phyloP scores from a whole-genome alignment of 1,140 invertebrate species.

The Ceratosolen fusciceps region DNA sequence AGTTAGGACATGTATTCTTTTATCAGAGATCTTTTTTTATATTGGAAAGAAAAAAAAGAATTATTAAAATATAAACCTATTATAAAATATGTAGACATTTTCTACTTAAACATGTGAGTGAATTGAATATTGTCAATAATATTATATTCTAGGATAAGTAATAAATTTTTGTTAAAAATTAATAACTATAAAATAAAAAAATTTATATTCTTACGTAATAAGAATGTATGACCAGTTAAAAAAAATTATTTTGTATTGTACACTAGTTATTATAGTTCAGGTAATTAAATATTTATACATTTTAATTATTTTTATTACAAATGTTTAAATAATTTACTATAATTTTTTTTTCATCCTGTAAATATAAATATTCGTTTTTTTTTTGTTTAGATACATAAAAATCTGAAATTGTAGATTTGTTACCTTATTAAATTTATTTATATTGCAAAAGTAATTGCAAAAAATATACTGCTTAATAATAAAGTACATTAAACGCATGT shows the following conservation, averaged over 20 bases:
- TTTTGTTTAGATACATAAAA: constrained; percentile 51
- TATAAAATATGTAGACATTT: no score
- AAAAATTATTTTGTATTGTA: constrained; percentile 59
- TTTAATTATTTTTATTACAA: constrained; percentile 59
- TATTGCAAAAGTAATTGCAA: neutral
- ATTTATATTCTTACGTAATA: no score
- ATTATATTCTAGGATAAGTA: no score
- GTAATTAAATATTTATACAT: constrained; percentile 62
- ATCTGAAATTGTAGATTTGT: no score
- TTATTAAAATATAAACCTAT: no score
- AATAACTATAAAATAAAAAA: constrained; percentile 56
- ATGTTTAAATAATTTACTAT: no score
- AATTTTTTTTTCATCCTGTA: constrained; percentile 70
- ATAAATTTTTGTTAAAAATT: constrained; percentile 52
- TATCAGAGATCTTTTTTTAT: no score
- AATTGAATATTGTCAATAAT: no score
- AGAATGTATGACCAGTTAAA: no score
- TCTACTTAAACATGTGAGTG: no score
- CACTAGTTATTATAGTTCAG: constrained; percentile 55
- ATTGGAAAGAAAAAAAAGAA: no score
- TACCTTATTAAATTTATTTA: constrained; percentile 24
- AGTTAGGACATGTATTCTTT: no score
- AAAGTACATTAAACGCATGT: constrained; percentile 24
- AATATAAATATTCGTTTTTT: constrained; percentile 69
- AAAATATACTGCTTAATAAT: constrained; percentile 28